These are phyloP conservation scores for Phalangium opilio DNA, from an alignment of 2,888 invertebrate genomes.

Conservation along the genomic window DNA sequence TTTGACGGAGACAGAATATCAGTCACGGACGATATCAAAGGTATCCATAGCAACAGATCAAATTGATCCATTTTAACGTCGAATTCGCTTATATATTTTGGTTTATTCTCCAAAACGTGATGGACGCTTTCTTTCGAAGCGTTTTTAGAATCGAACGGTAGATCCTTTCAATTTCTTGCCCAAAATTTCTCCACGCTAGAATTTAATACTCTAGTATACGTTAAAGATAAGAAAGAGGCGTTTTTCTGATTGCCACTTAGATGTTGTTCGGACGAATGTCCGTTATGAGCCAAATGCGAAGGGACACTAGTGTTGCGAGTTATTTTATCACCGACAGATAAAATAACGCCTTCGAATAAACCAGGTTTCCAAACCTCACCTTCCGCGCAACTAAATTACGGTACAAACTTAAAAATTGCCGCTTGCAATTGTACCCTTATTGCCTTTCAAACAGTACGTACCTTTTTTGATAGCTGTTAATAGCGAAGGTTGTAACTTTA, in stretches of 20 bases:
- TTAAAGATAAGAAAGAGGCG: too few species aligned
- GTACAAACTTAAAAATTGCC: constrained; percentile 1
- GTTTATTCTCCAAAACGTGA: background rate
- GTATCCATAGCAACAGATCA: constrained; percentile 52
- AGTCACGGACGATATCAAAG: constrained; percentile 37
- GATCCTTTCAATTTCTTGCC: constrained; percentile 32
- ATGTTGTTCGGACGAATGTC: too few species aligned
- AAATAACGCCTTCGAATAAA: constrained; percentile 28
- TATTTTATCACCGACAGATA: constrained; percentile 29
- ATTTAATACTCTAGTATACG: too few species aligned
- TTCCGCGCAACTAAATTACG: constrained; percentile 9
- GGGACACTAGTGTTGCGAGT: constrained; percentile 25
- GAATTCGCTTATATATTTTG: constrained; percentile 58
- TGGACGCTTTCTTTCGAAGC: constrained; percentile 16
- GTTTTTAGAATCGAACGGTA: background rate
- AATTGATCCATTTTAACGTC: constrained; percentile 61
- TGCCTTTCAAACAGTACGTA: constrained; percentile 3
- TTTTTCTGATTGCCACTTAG: too few species aligned
- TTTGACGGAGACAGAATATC: constrained; percentile 7
- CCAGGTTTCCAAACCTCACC: constrained; percentile 27
- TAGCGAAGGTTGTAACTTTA: constrained; percentile 57
- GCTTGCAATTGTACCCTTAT: too few species aligned
- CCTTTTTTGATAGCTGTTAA: constrained; percentile 49
- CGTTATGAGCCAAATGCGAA: too few species aligned
- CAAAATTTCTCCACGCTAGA: constrained; percentile 28